phyloP scores from a whole-genome alignment of 1,140 invertebrate species.

The Apis laboriosa region DNA sequence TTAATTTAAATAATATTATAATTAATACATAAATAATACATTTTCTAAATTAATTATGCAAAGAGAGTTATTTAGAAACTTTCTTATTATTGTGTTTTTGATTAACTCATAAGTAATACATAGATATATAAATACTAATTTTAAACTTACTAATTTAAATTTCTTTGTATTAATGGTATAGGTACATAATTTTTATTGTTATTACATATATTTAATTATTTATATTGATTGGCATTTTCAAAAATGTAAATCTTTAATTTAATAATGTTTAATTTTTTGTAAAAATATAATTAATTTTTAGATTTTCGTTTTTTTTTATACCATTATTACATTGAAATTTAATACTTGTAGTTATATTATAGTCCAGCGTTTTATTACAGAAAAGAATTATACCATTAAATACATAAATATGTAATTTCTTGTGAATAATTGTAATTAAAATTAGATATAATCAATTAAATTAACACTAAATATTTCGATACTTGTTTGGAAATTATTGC shows the following conservation, averaged over 20 bases:
- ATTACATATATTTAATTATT: conserved; percentile 17
- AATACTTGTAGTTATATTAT: conserved; percentile 60
- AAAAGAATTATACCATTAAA: conserved; percentile 45
- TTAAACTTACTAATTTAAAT: conserved; percentile 47
- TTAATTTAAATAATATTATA: neutral
- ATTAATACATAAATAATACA: neutral
- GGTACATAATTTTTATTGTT: conserved; percentile 46
- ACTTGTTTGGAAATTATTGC: neutral
- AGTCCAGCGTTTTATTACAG: conserved; percentile 69
- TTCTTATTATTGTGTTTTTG: conserved; percentile 26
- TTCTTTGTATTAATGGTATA: conserved; percentile 68
- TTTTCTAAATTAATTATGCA: conserved; percentile 24
- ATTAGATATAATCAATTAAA: neutral
- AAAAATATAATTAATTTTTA: neutral
- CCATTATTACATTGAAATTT: conserved; percentile 70
- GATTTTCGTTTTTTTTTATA: conserved; percentile 59
- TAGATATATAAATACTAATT: conserved; percentile 35
- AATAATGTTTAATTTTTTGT: conserved; percentile 23
- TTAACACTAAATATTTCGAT: neutral
- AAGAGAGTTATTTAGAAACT: neutral
- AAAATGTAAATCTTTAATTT: neutral
- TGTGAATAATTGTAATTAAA: neutral
- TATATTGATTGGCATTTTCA: neutral
- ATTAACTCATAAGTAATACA: conserved; percentile 18
- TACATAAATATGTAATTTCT: neutral